Conservation (phyloP, 1,140 invertebrate species). For the Solenopsis fugax region DNA sequence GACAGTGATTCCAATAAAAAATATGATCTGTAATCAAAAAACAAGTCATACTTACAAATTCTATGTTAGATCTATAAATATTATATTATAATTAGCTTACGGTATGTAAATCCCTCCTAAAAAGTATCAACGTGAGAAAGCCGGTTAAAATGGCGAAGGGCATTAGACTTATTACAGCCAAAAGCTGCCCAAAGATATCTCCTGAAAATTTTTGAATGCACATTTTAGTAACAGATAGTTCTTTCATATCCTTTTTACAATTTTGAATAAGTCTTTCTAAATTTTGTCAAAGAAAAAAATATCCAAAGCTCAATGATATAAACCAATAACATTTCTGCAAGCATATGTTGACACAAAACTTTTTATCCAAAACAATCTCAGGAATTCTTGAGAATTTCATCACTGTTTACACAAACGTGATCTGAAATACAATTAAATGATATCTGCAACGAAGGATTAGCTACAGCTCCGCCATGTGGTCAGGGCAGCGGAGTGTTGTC, state of each 20-base stretch:
- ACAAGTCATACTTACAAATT: constrained; percentile 51
- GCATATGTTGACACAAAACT: not conserved
- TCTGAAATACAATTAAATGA: not conserved
- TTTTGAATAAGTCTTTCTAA: not conserved
- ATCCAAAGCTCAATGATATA: not conserved
- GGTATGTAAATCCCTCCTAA: constrained; percentile 96
- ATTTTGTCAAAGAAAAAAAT: not conserved
- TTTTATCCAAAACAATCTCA: not conserved
- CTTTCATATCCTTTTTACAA: not conserved
- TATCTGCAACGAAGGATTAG: not conserved
- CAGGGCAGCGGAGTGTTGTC: not conserved
- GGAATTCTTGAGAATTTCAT: not conserved
- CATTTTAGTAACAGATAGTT: not conserved
- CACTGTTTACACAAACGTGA: not conserved
- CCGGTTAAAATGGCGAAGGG: constrained; percentile 94
- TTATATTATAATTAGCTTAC: constrained; percentile 87
- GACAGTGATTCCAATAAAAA: constrained; percentile 92
- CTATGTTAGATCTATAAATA: constrained; percentile 27
- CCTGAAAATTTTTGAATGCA: constrained; percentile 74
- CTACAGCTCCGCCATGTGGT: no score
- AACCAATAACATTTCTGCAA: not conserved
- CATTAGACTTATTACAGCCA: constrained; percentile 92
- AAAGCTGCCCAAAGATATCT: constrained; percentile 79
- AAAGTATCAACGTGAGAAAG: constrained; percentile 94
- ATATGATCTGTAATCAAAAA: constrained; percentile 91